phyloP scores from a whole-genome alignment of 2,797 vertebrate genomes.

The Furcifer pardalis region DNA sequence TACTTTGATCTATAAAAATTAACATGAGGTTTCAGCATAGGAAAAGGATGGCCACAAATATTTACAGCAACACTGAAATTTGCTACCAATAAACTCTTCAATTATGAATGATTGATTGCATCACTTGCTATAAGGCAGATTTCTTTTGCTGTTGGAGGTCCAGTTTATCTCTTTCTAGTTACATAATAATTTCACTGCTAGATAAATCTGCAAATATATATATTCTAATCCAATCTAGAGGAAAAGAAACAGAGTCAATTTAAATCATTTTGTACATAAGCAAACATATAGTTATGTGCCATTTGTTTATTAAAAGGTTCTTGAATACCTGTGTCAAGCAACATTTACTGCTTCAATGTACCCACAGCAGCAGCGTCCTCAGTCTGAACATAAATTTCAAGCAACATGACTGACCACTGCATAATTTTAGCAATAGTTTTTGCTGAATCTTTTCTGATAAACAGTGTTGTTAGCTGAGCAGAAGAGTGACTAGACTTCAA shows the following conservation, averaged over 20 bases:
- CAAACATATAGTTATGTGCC: constrained; percentile 56
- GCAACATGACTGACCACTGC: constrained; percentile 57
- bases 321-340: constrained; percentile 47
- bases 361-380: constrained; percentile 54
- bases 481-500: constrained; percentile 56
- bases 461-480: constrained; percentile 56
- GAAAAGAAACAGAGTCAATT: constrained; percentile 61
- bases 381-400: constrained; percentile 69
- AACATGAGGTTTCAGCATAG: not conserved
- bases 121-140: not conserved
- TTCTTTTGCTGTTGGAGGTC: not conserved
- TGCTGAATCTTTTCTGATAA: constrained; percentile 59
- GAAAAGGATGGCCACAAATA: not conserved
- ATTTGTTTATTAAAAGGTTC: constrained; percentile 46
- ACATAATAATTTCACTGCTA: constrained; percentile 49
- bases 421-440: constrained; percentile 59
- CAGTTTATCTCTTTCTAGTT: constrained; percentile 22
- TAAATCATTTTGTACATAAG: constrained; percentile 65
- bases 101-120: not conserved
- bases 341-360: constrained; percentile 40
- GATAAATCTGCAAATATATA: constrained; percentile 42
- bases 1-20: not conserved
- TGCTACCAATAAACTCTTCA: not conserved
- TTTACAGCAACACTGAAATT: not conserved
- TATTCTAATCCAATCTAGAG: constrained; percentile 70